Conservation (phyloP, 2,797 vertebrate species). For the Scleropages formosus region DNA sequence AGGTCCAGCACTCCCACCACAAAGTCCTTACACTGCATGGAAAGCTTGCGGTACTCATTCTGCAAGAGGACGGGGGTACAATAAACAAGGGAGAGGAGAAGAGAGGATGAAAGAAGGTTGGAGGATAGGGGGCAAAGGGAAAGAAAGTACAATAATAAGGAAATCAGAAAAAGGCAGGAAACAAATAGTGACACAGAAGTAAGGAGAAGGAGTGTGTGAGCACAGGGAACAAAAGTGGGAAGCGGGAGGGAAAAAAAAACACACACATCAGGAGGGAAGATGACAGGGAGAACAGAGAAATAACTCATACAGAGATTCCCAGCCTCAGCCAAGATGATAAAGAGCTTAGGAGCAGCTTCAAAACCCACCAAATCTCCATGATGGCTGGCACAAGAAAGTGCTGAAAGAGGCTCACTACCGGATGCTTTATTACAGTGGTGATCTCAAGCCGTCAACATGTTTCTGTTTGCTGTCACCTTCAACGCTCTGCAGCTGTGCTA, state of each 20-base stretch:
- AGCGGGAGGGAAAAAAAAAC: not conserved
- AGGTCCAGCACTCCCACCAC: constrained; percentile 93
- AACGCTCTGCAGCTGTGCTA: not conserved
- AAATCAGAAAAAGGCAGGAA: not conserved
- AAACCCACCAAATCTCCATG: constrained; percentile 7
- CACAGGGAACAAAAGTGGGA: not conserved
- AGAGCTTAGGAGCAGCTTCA: not conserved
- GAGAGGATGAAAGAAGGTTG: not conserved
- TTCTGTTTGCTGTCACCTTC: not conserved
- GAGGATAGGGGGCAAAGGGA: not conserved
- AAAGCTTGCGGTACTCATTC: constrained; percentile 95
- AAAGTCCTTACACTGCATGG: constrained; percentile 99
- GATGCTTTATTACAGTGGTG: not conserved
- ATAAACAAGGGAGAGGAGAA: constrained; percentile 1
- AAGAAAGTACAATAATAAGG: no score
- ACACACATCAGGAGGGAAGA: not conserved
- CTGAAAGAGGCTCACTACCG: not conserved
- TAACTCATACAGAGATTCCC: no score
- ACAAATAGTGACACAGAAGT: constrained; percentile 4
- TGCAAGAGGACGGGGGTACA: constrained; percentile 47
- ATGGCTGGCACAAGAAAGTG: not conserved
- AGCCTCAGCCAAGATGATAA: not conserved
- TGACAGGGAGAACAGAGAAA: not conserved
- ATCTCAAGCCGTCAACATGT: not conserved
- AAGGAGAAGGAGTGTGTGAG: not conserved